Evolutionary conservation across 2,113 vertebrate genomes (phyloP), one percentile per base, ranked within the genome.

Genomic region (Prunella himalayana): DNA sequence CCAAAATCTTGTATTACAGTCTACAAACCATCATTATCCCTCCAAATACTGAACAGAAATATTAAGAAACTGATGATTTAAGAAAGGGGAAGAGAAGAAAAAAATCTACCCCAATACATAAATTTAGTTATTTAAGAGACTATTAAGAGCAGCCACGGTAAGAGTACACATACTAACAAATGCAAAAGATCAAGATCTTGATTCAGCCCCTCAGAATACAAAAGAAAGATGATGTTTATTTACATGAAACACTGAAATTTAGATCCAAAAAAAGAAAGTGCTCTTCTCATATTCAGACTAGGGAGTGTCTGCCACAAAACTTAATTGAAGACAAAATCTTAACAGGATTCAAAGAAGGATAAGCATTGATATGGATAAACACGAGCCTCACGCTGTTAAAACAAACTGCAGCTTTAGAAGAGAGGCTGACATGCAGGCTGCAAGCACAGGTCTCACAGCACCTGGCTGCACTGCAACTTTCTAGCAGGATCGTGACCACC

Each of bases 371-470:
- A 18, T 8, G 71, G 91, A 66, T 65, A 75, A 93, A 81, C 23
- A 91, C 0, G 0, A 87, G 63, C 31, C 44, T 79, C 39, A 5
- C 0, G 3, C 42, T 50, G 56, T 15, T 7, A 27, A 47, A 93
- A 20, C 42, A 51, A 69, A 33, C 18, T 10, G 41, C 78, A 57
- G 60, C 76, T 77, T 84, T 27, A 41, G 54, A 65, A 64, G 41
- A 59, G 33, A 60, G 33, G 28, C 2, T 75, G 76, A 68, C 45
- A 39, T 41, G 60, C 31, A n/a, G 50, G 64, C 41, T 42, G 42
- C 13, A 22, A 64, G 88, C 39, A 37, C 30, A 61, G n/a, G 20
- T 42, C 89, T 68, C 5, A 0, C 54, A 33, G 44, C 2, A 0
- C 15, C 42, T 50, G 60, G 33, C 59, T 31, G 23, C 54, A 9